A percentile compares a stretch with the other conserved stretches of the same genome.
phyloP scores from a whole-genome alignment of 2,113 vertebrate species.

The Notiomystis cincta region DNA sequence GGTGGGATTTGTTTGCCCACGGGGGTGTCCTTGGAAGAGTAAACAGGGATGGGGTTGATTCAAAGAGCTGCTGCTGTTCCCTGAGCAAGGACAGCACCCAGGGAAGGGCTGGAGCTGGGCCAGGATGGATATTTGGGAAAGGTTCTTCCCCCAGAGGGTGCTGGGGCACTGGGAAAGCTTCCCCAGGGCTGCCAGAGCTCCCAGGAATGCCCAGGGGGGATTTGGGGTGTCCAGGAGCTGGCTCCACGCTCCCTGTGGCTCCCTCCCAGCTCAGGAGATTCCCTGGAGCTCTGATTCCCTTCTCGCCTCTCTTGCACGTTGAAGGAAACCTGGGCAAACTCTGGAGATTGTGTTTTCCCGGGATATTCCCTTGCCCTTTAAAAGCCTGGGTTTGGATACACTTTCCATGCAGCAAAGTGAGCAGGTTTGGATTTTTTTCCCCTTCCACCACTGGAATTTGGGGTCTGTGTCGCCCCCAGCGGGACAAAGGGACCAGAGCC shows the following conservation, averaged over 20 bases:
- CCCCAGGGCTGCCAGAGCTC: background rate
- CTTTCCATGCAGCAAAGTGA: background rate
- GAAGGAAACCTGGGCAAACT: background rate
- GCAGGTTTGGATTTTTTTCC: background rate
- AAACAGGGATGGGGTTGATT: background rate
- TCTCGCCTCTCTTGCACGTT: background rate
- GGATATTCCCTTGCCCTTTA: background rate
- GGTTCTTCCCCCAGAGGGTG: background rate
- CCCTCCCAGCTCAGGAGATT: background rate
- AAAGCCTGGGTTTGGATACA: background rate
- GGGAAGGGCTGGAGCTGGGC: background rate
- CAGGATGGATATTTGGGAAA: background rate
- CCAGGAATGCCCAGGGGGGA: background rate
- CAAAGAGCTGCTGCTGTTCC: background rate
- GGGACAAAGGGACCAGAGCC: accelerated
- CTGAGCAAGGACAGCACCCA: background rate
- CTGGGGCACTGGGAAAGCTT: background rate
- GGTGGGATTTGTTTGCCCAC: background rate
- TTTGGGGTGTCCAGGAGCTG: background rate
- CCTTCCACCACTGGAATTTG: background rate
- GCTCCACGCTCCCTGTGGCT: background rate
- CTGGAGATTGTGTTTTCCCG: background rate
- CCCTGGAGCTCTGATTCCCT: background rate
- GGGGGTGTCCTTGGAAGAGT: background rate
- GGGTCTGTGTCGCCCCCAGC: accelerated